Base-by-base conservation (phyloP, 2,113 vertebrate genomes). In the Danionella cerebrum region DNA sequence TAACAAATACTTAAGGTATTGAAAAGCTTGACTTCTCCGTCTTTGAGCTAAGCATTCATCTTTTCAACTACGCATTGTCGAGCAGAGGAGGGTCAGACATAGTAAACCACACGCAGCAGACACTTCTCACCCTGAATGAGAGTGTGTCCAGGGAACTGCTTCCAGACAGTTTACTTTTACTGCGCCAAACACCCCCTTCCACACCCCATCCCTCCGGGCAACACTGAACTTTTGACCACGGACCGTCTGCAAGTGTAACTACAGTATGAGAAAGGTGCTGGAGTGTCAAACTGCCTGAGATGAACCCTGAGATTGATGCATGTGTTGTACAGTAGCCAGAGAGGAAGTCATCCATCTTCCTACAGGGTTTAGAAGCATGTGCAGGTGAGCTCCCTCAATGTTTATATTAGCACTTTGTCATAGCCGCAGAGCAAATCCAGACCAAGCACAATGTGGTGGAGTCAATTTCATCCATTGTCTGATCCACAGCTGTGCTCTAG, bases 281-380 rank as follows among this genome's bases (percentile, higher is more conserved):
- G 35, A 31, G 42, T 18, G 50, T 64, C 51, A 44, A 59, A n/a
- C 35, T 63, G 25, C 64, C 73, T 67, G 55, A 71, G 57, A 67
- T 64, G 64, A 75, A 71, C 73, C 73, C 25, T 33, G 74, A 55
- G 55, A 54, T 67, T 66, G 72, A 67, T 70, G 62, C 69, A 79
- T 73, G 74, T 7, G 58, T 72, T 51, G 67, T 72, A 76, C 78
- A 35, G 79, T 76, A 79, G 78, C 72, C 64, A 39, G 52, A 59
- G 65, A 80, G 80, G 69, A 83, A 82, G 75, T 79, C 76, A 74
- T 82, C 69, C 24, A 65, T 83, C 82, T 80, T 6, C 59, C 62
- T 48, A 47, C 60, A 68, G 35, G 68, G 48, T 73, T 58, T 11
- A n/a, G 70, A 76, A 72, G 71, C 80, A 65, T 22, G 55, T 25